These are phyloP conservation scores for Euwallacea similis DNA, from an alignment of 1,140 invertebrate species.

Conservation along the genomic window DNA sequence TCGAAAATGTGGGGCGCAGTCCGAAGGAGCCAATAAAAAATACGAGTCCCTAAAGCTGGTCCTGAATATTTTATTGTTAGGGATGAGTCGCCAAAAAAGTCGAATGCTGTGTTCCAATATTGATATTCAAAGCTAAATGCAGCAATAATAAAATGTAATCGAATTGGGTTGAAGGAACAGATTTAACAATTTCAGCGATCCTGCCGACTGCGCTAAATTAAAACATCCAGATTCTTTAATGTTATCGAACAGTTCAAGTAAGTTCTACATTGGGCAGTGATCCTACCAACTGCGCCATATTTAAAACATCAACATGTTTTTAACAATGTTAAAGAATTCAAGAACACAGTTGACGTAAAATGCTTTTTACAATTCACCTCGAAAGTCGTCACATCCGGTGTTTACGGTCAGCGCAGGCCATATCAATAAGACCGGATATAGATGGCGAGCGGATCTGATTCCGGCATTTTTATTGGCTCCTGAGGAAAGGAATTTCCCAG, in stretches of 20 bases:
- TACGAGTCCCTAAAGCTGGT: constrained; percentile 32
- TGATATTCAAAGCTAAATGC: too few species aligned
- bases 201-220: too few species aligned
- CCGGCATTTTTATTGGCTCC: constrained; percentile 45
- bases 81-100: not conserved
- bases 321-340: not conserved
- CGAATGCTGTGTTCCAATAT: constrained; percentile 2
- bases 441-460: constrained; percentile 48
- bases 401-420: constrained; percentile 46
- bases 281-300: too few species aligned
- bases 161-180: too few species aligned
- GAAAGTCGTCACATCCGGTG: constrained; percentile 50
- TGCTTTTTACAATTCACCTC: constrained; percentile 47
- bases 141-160: too few species aligned
- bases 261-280: too few species aligned
- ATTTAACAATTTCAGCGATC: too few species aligned
- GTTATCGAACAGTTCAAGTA: too few species aligned
- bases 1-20: constrained; percentile 27
- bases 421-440: constrained; percentile 49
- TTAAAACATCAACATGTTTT: not conserved
- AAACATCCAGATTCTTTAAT: too few species aligned
- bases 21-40: constrained; percentile 37
- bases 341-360: constrained; percentile 28
- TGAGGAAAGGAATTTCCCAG: constrained; percentile 35
- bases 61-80: constrained; percentile 30